Percentiles rank a stretch among this genome's conserved stretches.
Conservation (phyloP, 2,888 invertebrate species). For the Lumbricus terrestris region DNA sequence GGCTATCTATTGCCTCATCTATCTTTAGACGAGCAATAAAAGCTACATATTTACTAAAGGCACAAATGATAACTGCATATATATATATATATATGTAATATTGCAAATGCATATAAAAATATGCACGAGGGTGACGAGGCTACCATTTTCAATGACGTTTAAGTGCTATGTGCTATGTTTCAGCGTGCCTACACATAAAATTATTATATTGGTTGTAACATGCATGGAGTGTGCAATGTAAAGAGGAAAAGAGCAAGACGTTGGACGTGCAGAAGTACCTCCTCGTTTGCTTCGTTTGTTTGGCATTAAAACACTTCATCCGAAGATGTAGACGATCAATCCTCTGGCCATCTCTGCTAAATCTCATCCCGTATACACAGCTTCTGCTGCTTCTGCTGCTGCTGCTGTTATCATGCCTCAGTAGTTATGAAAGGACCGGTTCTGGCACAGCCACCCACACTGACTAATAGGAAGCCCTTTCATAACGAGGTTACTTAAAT, state of each 20-base stretch:
- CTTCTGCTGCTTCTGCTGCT: not conserved
- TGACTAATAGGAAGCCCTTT: too few relatives aligned
- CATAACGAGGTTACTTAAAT: too few relatives aligned
- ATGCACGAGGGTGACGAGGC: too few relatives aligned
- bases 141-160: not conserved
- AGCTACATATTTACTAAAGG: not conserved
- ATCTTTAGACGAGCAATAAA: not conserved
- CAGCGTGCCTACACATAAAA: not conserved
- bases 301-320: not conserved
- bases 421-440: too few relatives aligned
- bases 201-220: too few relatives aligned
- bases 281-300: not conserved
- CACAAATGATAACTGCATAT: too few relatives aligned
- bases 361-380: not conserved
- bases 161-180: too few relatives aligned
- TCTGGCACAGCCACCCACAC: too few relatives aligned
- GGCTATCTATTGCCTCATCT: not conserved
- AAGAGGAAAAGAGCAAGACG: not conserved
- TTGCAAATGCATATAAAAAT: too few relatives aligned
- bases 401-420: too few relatives aligned
- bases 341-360: not conserved
- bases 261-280: not conserved
- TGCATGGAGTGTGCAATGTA: not conserved
- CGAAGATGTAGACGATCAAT: not conserved
- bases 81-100: too few relatives aligned